Evolutionary conservation across 2,797 vertebrate genomes (phyloP).

Genomic region (Petrocephalus sullivani): DNA sequence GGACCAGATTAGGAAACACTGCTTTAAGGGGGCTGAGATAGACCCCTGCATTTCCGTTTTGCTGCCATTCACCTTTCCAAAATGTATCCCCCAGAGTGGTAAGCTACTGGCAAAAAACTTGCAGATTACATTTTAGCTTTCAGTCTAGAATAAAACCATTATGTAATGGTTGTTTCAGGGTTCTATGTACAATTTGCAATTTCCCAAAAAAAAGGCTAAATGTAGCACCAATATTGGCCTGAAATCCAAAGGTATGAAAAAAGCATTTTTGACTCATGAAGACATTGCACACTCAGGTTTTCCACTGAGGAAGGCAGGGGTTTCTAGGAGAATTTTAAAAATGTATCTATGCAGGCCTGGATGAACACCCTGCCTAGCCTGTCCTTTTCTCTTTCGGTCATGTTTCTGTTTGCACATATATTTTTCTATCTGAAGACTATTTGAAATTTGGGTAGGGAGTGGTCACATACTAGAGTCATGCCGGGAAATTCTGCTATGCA

Average conservation of each 20-base stretch:
- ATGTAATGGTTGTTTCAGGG: not conserved
- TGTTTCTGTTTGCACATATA: conserved; percentile 44
- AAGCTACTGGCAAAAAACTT: not conserved
- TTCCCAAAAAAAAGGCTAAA: not conserved
- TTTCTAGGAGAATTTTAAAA: not conserved
- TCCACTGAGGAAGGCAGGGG: not conserved
- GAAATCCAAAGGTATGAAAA: not conserved
- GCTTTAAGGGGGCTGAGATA: not conserved
- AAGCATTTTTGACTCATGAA: not conserved
- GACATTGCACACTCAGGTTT: not conserved
- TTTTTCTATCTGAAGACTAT: conserved; percentile 45
- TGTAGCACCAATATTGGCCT: not conserved
- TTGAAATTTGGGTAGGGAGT: conserved; percentile 42
- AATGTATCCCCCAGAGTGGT: not conserved
- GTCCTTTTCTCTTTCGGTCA: conserved; percentile 47
- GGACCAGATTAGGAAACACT: not conserved
- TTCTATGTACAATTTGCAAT: not conserved
- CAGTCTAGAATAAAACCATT: not conserved
- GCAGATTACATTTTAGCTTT: not conserved
- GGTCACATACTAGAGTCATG: conserved; percentile 61
- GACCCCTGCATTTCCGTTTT: not conserved
- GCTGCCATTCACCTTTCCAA: not conserved
- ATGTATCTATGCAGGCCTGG: conserved; percentile 32
- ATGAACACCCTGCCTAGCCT: conserved; percentile 53
- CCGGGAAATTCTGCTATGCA: conserved; percentile 81